Base-by-base conservation (phyloP, 2,797 vertebrate genomes). In the Chelonia mydas region DNA sequence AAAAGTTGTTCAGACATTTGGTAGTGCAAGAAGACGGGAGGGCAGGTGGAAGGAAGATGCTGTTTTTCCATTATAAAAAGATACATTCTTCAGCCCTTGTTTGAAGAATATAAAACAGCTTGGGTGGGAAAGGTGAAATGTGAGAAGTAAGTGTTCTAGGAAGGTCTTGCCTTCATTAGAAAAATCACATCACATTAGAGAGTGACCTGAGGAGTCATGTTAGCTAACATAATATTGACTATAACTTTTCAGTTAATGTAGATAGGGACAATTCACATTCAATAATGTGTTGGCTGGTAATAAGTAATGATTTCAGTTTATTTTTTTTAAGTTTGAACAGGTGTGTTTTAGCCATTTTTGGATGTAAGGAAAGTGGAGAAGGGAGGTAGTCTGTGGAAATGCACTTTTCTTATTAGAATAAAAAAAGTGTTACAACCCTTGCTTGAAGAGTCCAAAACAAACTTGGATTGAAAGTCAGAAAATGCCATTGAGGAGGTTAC, bases 131-230 rank as follows among this genome's bases (percentile, higher is more conserved):
- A 91, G 2, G 7, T 55, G 57, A 82, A n/a, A 80, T 65, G 80
- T 89, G 5, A 61, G 81, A 83, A 5, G 1, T 3, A 31, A 78
- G 23, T 86, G 17, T 72, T 51, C 68, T 84, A 1, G 5, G 28
- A 87, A 61, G 8, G 54, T 3, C 4, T 84, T 83, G 1, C 13
- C 78, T 87, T 31, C 1, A 83, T 1, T 83, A 72, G n/a, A 37
- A 72, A 72, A 72, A 37, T 72, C n/a, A 95, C 27, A 77, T 28
- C 25, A 28, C 45, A 7, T 76, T 28, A 41, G 11, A 90, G n/a
- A 84, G 33, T 45, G 27, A 0, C 0, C 65, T 37, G 47, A 47
- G 0, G 0, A 49, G 3, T 72, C 82, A 31, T 49, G 49, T 47
- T 47, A 90, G 2, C 5, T 45, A 81, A 49, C 4, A 4, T 10